Percentiles rank a stretch among this genome's conserved stretches.
Conservation (phyloP, 2,113 vertebrate genomes). For the Phalacrocorax aristotelis region DNA sequence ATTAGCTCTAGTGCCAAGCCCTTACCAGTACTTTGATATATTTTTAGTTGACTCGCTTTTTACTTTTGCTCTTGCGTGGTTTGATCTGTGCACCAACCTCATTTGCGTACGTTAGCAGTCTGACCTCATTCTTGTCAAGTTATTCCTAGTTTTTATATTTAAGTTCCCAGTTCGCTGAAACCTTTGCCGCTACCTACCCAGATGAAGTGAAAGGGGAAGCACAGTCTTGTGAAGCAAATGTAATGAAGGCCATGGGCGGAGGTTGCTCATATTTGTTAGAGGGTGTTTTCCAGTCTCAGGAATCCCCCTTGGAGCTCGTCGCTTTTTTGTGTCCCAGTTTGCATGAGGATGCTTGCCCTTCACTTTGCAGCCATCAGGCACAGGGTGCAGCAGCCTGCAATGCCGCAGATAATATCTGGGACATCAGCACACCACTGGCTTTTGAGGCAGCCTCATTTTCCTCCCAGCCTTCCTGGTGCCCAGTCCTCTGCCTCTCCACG, state of each 20-base stretch:
- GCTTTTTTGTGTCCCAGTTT: background rate
- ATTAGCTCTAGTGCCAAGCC: background rate
- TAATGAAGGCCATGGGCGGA: background rate
- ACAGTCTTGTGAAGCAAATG: background rate
- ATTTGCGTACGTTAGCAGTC: background rate
- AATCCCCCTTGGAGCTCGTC: background rate
- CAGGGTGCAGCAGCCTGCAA: background rate
- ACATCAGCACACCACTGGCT: fast-evolving
- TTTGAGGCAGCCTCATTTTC: background rate
- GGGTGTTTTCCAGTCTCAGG: background rate
- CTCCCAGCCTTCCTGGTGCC: background rate
- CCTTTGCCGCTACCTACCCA: background rate
- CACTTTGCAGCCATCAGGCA: background rate
- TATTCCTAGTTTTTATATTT: background rate
- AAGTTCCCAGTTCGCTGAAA: background rate
- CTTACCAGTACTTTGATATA: background rate
- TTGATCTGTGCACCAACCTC: background rate
- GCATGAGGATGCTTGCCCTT: background rate
- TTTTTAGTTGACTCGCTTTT: background rate
- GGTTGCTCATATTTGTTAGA: background rate
- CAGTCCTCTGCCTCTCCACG: background rate
- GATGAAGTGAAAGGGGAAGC: slow-evolving; percentile 16
- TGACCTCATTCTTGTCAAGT: background rate
- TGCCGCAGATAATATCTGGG: fast-evolving
- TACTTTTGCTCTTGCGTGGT: background rate